These are phyloP conservation scores for Excalfactoria chinensis DNA, from an alignment of 2,113 vertebrate genomes.

Conservation along the genomic window DNA sequence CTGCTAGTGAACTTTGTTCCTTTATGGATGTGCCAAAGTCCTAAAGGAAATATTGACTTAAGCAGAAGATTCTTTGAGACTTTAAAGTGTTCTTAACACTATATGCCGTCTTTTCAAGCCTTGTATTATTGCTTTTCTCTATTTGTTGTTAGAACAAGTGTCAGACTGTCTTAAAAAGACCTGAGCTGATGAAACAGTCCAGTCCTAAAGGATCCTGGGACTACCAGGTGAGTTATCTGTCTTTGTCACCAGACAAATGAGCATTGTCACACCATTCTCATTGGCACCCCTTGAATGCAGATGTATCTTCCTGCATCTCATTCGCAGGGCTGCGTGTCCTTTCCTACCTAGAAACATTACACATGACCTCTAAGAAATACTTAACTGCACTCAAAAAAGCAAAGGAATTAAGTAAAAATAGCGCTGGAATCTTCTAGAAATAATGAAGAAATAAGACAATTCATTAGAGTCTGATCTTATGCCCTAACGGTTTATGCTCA, in stretches of 20 bases:
- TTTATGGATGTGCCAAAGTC: background rate
- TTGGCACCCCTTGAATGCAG: background rate
- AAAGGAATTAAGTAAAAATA: constrained; percentile 2
- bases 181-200: constrained; percentile 84
- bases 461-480: background rate
- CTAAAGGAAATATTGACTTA: background rate
- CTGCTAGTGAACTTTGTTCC: background rate
- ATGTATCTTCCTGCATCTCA: background rate
- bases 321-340: background rate
- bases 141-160: constrained; percentile 82
- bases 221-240: constrained; percentile 85
- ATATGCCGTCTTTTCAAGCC: background rate
- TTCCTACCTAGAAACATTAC: background rate
- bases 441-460: background rate
- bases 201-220: constrained; percentile 90
- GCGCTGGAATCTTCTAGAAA: background rate
- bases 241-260: background rate
- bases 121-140: background rate
- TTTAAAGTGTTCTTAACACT: background rate
- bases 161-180: constrained; percentile 82
- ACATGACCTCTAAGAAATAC: background rate
- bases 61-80: background rate
- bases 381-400: background rate
- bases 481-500: background rate
- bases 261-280: background rate